These are phyloP conservation scores for Proterorhinus semilunaris DNA, from an alignment of 2,113 vertebrate genomes.

Conservation along the genomic window DNA sequence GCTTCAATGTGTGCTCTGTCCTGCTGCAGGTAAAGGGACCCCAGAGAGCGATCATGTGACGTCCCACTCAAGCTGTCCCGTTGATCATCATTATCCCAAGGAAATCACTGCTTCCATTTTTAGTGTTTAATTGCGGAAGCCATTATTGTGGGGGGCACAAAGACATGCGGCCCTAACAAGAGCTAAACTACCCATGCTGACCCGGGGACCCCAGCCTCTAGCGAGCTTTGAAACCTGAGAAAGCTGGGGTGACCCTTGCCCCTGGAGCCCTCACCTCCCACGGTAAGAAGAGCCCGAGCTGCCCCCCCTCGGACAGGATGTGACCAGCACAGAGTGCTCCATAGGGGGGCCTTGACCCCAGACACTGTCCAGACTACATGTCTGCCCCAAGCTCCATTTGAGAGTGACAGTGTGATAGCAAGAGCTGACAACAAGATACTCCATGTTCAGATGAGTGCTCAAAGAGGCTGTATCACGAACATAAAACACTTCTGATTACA, in stretches of 20 bases:
- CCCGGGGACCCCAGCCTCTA: conserved; percentile 53
- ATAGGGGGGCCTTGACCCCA: conserved; percentile 70
- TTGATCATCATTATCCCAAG: conserved; percentile 35
- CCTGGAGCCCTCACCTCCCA: conserved; percentile 62
- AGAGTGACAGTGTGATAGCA: conserved; percentile 19
- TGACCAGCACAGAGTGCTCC: conserved; percentile 66
- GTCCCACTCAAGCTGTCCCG: conserved; percentile 21
- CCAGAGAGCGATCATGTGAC: conserved; percentile 27
- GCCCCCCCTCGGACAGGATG: conserved; percentile 71
- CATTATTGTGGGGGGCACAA: conserved; percentile 64
- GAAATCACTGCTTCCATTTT: conserved; percentile 75
- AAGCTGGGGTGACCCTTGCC: conserved; percentile 67
- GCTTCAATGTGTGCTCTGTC: conserved; percentile 12
- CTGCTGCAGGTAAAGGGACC: conserved; percentile 45
- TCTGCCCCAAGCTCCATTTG: conserved; percentile 53
- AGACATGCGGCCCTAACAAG: conserved; percentile 59
- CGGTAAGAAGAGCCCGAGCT: conserved; percentile 38
- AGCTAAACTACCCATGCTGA: conserved; percentile 57
- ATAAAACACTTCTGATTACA: neutral
- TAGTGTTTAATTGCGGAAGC: conserved; percentile 74
- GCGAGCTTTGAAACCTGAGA: conserved; percentile 78
- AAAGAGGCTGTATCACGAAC: neutral
- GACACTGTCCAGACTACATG: conserved; percentile 76
- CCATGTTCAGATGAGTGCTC: conserved; percentile 38
- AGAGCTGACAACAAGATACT: conserved; percentile 42